Evolutionary conservation across 2,797 vertebrate species (phyloP), one percentile per base, ranked within the genome.

Genomic region (Enteromius thamalakanensis): DNA sequence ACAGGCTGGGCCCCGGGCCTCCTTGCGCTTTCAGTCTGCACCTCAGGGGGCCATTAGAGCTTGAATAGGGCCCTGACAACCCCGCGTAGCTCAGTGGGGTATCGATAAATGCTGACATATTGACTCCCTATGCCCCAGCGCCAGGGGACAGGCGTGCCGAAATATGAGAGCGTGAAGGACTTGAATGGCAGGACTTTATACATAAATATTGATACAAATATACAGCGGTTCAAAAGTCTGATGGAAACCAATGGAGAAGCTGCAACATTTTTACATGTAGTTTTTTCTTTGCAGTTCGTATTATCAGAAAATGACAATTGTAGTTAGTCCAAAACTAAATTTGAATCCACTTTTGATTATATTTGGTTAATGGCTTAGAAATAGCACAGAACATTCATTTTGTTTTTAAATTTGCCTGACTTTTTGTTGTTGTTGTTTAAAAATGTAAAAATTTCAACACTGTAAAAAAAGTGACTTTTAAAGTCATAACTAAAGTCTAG

Each of bases 21-120:
- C 93, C 89, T 90, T 89, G 81, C 87, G 93, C 89, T 94, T 95
- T 95, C 93, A 96, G 94, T 90, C 90, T 89, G 79, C 96, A 95
- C 97, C 96, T 95, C 96, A 92, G 97, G 97, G 96, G 96, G 96
- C 95, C 95, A 93, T 94, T 93, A 92, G 90, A 86, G 92, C 90
- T 93, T 97, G 95, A 97, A 97, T 97, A 92, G 93, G 92, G 91
- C 87, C 91, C 94, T 97, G 96, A 97, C 96, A 97, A 94, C 93
- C 94, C 95, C 87, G 94, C 87, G 92, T 93, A 90, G 94, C 94
- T 93, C 95, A 75, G 93, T 93, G 93, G 93, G 96, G 95, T 95
- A 96, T 96, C 96, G 95, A 96, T 96, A 96, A 96, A 96, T 85
- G 92, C 95, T 95, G 94, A 96, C 96, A 96, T 93, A 94, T 96